Base-by-base conservation (phyloP, 2,113 vertebrate genomes). In the Istiophorus platypterus region DNA sequence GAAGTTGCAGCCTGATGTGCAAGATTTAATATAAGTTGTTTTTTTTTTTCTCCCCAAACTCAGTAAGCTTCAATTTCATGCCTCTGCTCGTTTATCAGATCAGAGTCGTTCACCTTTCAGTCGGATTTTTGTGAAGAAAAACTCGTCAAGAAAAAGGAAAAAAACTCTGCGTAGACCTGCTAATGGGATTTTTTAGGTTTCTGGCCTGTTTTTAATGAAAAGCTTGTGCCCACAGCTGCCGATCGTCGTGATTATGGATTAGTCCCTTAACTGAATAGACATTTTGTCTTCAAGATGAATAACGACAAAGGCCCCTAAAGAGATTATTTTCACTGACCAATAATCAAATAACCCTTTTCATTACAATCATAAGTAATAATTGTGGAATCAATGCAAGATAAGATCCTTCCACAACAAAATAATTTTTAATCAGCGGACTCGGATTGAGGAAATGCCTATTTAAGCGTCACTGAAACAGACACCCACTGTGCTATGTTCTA, bases 61-160 rank as follows among this genome's bases (percentile, higher is more conserved):
- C 24, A 52, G 14, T 45, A 42, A 47, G 29, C 42, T 69, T 47
- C n/a, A 70, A 7, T 75, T 45, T 63, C 12, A 45, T 63, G 56
- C 26, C 22, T 6, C 7, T 61, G 54, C 18, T 41, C 68, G 20
- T 75, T 81, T 45, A 34, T 69, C 11, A 29, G 57, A 42, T 52
- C 13, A 41, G 41, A 63, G 49, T 10, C 52, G 3, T n/a, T n/a
- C 9, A 65, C 61, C 59, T 41, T 80, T 57, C 1, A 66, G 58
- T 37, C 37, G 15, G 59, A 65, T 68, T 77, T 77, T n/a, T n/a
- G n/a, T 34, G 15, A 15, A 58, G 37, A 14, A 58, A 67, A 67
- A 29, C 4, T 11, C 31, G 13, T 29, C 2, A 34, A 34, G 20
- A 27, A 59, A 77, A 58, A 1, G 26, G 61, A 52, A 24, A n/a